A percentile compares a stretch with the other conserved stretches of the same genome.
phyloP scores from a whole-genome alignment of 2,797 vertebrate genomes.

The Xerus rutilus region DNA sequence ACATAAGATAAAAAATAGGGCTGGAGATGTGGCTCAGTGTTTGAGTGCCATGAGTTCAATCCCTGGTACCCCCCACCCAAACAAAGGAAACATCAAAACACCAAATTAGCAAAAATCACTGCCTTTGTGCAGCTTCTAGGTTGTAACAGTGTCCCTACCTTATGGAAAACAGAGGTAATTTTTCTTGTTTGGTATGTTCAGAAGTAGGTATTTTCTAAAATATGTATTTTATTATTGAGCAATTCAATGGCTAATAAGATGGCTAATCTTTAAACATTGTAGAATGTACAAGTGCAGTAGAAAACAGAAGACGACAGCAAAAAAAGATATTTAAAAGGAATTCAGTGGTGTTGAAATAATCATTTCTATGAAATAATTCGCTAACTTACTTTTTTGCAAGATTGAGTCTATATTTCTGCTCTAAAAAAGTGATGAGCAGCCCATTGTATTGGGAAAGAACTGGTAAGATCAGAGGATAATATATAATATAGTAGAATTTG shows the following conservation, averaged over 20 bases:
- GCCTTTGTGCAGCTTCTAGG: not conserved
- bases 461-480: not conserved
- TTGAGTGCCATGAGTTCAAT: too few species aligned
- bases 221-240: conserved; percentile 26
- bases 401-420: not conserved
- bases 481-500: not conserved
- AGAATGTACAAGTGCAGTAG: not conserved
- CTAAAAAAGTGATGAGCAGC: not conserved
- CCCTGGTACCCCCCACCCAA: too few species aligned
- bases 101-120: not conserved
- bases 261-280: not conserved
- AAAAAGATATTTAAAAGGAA: not conserved
- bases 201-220: not conserved
- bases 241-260: not conserved
- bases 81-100: not conserved
- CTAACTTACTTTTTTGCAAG: not conserved
- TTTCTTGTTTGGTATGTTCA: not conserved
- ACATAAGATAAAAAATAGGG: too few species aligned
- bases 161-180: conserved; percentile 13
- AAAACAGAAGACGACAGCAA: conserved; percentile 7
- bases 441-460: not conserved
- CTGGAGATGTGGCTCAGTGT: too few species aligned
- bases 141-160: not conserved
- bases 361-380: conserved; percentile 28
- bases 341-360: not conserved